phyloP scores from a whole-genome alignment of 1,140 invertebrate species.

The Neodiprion pinetum region DNA sequence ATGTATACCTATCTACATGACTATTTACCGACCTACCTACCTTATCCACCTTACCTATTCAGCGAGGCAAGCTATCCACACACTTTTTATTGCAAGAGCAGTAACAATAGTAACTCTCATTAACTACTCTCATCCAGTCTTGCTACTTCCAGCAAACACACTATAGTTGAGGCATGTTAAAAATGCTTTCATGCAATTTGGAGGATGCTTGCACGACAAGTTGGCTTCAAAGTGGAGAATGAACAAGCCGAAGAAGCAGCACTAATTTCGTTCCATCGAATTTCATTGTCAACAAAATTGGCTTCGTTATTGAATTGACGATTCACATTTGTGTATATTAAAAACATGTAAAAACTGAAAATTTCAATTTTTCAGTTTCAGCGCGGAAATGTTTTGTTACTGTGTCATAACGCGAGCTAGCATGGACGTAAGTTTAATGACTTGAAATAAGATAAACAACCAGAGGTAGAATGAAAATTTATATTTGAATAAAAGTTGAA shows the following conservation, averaged over 20 bases:
- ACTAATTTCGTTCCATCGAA: too few relatives aligned
- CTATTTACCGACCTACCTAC: background rate
- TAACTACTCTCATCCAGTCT: slow-evolving; percentile 7
- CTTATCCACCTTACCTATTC: background rate
- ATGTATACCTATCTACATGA: background rate
- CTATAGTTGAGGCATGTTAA: background rate
- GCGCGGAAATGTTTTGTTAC: background rate
- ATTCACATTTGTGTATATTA: too few relatives aligned
- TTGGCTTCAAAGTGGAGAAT: too few relatives aligned
- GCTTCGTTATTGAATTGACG: too few relatives aligned
- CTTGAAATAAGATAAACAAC: background rate
- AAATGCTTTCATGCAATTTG: background rate
- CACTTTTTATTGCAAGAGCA: background rate
- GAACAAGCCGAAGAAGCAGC: too few relatives aligned
- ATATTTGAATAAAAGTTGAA: background rate
- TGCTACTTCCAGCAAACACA: background rate
- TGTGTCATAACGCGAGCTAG: background rate
- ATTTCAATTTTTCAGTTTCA: too few relatives aligned
- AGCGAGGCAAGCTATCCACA: background rate
- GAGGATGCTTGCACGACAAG: too few relatives aligned
- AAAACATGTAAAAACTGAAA: too few relatives aligned
- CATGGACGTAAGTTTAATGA: background rate
- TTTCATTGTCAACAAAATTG: too few relatives aligned
- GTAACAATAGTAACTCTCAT: slow-evolving; percentile 7
- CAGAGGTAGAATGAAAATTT: background rate